Evolutionary conservation across 64 coral and sea anemone species (phyloP).

Genomic region (Stichodactyla helianthus): DNA sequence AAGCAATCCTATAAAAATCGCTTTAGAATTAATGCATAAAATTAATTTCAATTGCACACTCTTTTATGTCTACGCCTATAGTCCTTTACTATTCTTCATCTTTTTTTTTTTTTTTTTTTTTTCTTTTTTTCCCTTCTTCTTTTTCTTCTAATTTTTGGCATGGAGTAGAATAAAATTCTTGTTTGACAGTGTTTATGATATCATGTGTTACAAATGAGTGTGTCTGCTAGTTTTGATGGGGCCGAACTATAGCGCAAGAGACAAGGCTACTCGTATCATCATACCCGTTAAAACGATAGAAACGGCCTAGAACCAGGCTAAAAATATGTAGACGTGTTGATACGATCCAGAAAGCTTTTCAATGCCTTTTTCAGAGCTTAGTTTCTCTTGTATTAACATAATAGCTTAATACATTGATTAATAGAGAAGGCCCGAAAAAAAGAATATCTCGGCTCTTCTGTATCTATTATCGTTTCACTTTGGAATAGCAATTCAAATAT

Average conservation of each 20-base stretch:
- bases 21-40: neutral
- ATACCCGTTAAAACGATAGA: neutral
- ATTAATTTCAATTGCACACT: neutral
- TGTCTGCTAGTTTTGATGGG: neutral
- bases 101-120: neutral
- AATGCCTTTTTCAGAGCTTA: neutral
- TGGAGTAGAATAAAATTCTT: neutral
- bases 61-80: neutral
- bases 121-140: neutral
- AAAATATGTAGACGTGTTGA: neutral
- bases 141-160: neutral
- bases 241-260: neutral
- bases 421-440: neutral
- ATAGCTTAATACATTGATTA: neutral
- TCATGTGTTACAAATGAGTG: neutral
- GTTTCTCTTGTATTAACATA: neutral
- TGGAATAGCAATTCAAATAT: neutral
- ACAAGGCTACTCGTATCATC: neutral
- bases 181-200: neutral
- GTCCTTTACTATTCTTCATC: no score
- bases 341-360: neutral
- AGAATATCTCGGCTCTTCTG: neutral
- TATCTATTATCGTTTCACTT: neutral
- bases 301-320: neutral
- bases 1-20: neutral